A percentile compares a stretch with the other conserved stretches of the same genome.
phyloP scores from a whole-genome alignment of 37 sponge, comb jelly and placozoan species.

The Axinella damicornis region DNA sequence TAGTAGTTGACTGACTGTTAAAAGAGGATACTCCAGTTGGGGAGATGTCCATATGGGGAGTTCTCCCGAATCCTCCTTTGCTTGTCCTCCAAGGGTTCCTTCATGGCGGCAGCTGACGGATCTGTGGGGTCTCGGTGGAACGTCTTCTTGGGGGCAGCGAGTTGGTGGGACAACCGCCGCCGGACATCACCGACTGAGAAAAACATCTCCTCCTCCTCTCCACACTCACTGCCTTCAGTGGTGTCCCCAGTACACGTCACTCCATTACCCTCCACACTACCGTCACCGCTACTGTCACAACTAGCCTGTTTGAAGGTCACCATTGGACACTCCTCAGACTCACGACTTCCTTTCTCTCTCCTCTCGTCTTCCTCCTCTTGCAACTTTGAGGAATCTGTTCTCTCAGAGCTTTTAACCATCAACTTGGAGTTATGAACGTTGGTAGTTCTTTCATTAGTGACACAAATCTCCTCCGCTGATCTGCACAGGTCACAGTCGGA shows the following conservation, averaged over 20 bases:
- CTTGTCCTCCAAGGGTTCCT: slow-evolving; percentile 94
- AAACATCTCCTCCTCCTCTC: slow-evolving; percentile 39
- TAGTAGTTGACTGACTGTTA: too few species aligned
- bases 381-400: not conserved
- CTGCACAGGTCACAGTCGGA: not conserved
- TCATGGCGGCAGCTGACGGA: slow-evolving; percentile 90
- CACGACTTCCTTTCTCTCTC: not conserved
- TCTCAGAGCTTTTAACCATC: not conserved
- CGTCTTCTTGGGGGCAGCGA: slow-evolving; percentile 42
- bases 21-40: slow-evolving; percentile 91
- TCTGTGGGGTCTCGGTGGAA: slow-evolving; percentile 84
- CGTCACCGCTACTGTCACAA: too few species aligned
- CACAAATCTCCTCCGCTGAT: not conserved
- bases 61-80: slow-evolving; percentile 69
- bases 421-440: too few species aligned
- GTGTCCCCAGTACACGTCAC: too few species aligned
- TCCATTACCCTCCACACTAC: too few species aligned
- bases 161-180: slow-evolving; percentile 56
- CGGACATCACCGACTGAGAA: slow-evolving; percentile 84
- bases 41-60: slow-evolving; percentile 95
- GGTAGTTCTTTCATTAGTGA: too few species aligned
- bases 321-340: too few species aligned
- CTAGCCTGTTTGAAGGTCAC: too few species aligned
- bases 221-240: not conserved
- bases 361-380: not conserved